Evolutionary conservation across 1,140 invertebrate genomes (phyloP).

Genomic region (Psix sp.): DNA sequence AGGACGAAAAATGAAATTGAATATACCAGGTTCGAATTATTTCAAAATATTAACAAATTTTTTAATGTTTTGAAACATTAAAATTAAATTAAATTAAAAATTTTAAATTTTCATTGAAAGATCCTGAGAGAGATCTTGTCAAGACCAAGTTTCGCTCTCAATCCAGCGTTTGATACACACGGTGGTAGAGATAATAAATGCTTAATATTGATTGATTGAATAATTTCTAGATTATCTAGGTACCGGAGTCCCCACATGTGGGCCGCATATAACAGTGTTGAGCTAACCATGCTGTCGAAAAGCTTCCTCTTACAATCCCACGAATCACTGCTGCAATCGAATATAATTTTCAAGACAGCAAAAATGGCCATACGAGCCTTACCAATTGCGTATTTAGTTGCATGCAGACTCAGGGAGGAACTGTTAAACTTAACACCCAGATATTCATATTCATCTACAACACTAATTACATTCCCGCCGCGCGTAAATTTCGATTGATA

Average conservation of each 20-base stretch:
- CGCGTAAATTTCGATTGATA: not conserved
- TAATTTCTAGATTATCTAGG: not conserved
- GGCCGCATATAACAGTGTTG: not conserved
- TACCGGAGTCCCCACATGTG: not conserved
- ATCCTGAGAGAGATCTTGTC: not conserved
- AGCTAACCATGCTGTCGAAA: conserved; percentile 1
- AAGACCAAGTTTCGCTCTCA: not conserved
- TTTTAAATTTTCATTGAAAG: too few species aligned
- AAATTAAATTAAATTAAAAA: too few species aligned
- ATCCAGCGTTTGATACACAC: not conserved
- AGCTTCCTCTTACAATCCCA: conserved; percentile 4
- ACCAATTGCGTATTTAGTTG: conserved; percentile 1
- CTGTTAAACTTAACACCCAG: not conserved
- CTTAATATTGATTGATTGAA: not conserved
- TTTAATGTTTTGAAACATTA: too few species aligned
- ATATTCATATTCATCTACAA: conserved; percentile 1
- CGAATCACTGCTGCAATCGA: not conserved
- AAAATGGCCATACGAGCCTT: not conserved
- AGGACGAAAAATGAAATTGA: too few species aligned
- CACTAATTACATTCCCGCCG: not conserved
- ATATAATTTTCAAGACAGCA: not conserved
- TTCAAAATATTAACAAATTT: too few species aligned
- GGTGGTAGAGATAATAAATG: not conserved
- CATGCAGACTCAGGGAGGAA: not conserved
- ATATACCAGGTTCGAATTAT: too few species aligned